These are phyloP conservation scores for Reticulitermes lucifugus DNA, from an alignment of 2,888 invertebrate species.

Conservation along the genomic window DNA sequence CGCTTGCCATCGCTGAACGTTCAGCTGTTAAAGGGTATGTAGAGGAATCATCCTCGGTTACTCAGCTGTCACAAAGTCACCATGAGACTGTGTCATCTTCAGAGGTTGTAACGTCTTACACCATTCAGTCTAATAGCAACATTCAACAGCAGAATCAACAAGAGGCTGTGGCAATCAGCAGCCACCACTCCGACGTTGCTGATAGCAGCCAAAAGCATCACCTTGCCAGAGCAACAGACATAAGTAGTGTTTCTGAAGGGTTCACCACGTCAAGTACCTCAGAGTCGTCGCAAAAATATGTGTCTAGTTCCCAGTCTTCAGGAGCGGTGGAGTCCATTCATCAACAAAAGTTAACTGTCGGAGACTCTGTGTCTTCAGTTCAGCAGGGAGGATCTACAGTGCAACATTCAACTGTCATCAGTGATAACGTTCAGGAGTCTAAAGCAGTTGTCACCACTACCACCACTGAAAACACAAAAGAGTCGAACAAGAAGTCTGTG, in stretches of 20 bases:
- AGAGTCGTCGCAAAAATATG: not conserved
- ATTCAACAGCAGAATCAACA: not conserved
- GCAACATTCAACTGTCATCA: conserved; percentile 1
- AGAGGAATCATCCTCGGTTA: not conserved
- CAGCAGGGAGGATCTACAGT: not conserved
- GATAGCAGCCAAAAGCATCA: conserved; percentile 22
- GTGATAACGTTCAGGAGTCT: not conserved
- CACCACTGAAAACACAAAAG: not conserved
- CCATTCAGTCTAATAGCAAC: not conserved
- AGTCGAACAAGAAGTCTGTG: conserved; percentile 1
- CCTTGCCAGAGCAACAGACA: not conserved
- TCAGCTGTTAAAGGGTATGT: not conserved
- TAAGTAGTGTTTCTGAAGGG: not conserved
- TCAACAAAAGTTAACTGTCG: not conserved
- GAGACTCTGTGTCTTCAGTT: not conserved
- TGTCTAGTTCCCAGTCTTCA: conserved; percentile 15
- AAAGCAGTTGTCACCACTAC: not conserved
- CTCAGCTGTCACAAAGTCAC: not conserved
- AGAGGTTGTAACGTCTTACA: conserved; percentile 4
- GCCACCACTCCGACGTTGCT: not conserved
- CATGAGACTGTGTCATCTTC: conserved; percentile 1
- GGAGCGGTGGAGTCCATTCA: not conserved
- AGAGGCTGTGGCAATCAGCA: not conserved
- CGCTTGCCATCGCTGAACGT: not conserved
- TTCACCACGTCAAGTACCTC: not conserved